These are phyloP conservation scores for Indicator maculatus DNA, from an alignment of 2,113 vertebrate species.

Conservation along the genomic window DNA sequence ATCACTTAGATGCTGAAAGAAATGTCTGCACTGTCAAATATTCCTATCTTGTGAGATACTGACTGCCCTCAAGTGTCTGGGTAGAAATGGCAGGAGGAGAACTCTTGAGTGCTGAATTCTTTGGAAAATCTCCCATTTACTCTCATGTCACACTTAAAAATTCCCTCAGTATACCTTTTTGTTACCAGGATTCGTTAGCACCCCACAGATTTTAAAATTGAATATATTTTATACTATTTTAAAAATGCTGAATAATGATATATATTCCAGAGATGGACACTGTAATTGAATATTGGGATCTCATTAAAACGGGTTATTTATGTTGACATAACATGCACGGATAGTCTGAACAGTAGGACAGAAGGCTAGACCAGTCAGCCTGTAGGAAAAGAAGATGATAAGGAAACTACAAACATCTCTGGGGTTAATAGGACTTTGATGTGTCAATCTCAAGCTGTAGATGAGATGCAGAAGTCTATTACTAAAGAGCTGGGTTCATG, in stretches of 20 bases:
- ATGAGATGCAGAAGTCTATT: background rate
- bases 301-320: background rate
- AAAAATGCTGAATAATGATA: background rate
- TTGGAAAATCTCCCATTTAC: background rate
- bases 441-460: background rate
- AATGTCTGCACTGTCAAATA: background rate
- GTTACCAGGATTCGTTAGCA: background rate
- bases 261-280: background rate
- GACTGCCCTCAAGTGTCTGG: background rate
- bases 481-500: background rate
- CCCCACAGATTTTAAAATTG: background rate
- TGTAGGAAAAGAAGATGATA: background rate
- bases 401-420: background rate
- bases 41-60: background rate
- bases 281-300: background rate
- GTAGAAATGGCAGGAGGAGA: background rate
- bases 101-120: background rate
- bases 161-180: rapidly evolving
- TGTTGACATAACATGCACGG: background rate
- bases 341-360: background rate
- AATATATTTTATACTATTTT: background rate
- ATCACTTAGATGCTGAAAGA: background rate
- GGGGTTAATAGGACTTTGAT: background rate
- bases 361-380: background rate
- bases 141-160: background rate